phyloP scores from a whole-genome alignment of 2,888 invertebrate genomes.

The Ichneumoninae sp. region DNA sequence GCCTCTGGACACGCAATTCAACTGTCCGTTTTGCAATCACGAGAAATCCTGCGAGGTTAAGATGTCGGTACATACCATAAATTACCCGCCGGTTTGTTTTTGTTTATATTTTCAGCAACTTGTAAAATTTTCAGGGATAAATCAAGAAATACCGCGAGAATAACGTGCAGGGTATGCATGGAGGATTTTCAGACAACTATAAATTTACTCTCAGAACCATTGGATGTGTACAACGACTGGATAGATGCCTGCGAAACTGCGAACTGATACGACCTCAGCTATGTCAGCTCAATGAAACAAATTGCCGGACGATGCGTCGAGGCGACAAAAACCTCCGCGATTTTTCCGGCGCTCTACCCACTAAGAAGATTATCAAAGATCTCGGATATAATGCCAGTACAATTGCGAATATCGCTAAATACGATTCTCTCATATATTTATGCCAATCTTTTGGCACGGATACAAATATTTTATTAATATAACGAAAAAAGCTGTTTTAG shows the following conservation, averaged over 20 bases:
- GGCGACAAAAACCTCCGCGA: background rate
- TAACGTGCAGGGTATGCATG: slow-evolving; percentile 97
- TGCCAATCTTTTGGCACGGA: background rate
- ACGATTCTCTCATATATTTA: slow-evolving; percentile 7
- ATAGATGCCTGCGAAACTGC: slow-evolving; percentile 99
- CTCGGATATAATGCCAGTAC: slow-evolving; percentile 15
- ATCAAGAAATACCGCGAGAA: slow-evolving; percentile 95
- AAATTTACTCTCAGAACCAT: slow-evolving; percentile 97
- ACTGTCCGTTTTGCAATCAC: slow-evolving; percentile 99
- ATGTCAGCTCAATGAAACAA: background rate
- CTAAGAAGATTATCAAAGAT: slow-evolving; percentile 31
- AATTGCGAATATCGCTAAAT: slow-evolving; percentile 2
- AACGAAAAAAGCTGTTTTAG: background rate
- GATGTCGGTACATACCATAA: slow-evolving; percentile 89
- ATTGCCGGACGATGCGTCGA: background rate
- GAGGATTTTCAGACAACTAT: slow-evolving; percentile 99
- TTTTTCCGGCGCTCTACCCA: background rate
- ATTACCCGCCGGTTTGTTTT: slow-evolving; percentile 44
- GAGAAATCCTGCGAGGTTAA: slow-evolving; percentile 99
- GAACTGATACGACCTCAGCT: slow-evolving; percentile 86
- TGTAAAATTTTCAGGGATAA: slow-evolving; percentile 92
- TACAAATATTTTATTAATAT: slow-evolving; percentile 21
- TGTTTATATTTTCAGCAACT: background rate
- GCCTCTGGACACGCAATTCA: slow-evolving; percentile 97
- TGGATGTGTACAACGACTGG: slow-evolving; percentile 99